These are phyloP conservation scores for Cartodere bifasciata DNA, from an alignment of 2,888 invertebrate species.

Conservation along the genomic window DNA sequence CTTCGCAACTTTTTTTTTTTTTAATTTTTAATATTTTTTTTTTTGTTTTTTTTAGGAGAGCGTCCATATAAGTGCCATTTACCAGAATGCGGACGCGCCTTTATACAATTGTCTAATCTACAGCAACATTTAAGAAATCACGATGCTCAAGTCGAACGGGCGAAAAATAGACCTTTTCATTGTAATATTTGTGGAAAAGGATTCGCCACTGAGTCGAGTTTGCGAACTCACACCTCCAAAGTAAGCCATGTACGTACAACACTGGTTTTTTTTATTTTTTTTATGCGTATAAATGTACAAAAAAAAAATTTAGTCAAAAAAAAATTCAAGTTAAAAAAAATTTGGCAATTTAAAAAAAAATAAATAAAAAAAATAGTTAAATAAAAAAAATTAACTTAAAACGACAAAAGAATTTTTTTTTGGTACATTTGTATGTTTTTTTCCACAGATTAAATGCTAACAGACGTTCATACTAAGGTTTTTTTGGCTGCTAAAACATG, in stretches of 20 bases:
- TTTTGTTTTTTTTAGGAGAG: slow-evolving; percentile 59
- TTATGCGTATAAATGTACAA: slow-evolving; percentile 14
- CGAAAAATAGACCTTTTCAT: slow-evolving; percentile 90
- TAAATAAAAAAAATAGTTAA: no score
- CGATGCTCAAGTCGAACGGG: slow-evolving; percentile 88
- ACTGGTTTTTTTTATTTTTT: slow-evolving; percentile 24
- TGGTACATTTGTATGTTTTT: no score
- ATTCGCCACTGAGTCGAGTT: slow-evolving; percentile 90
- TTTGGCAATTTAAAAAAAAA: no score
- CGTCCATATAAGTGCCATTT: slow-evolving; percentile 94
- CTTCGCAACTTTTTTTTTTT: neutral
- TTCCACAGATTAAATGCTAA: no score
- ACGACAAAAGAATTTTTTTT: no score
- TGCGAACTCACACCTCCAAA: slow-evolving; percentile 93
- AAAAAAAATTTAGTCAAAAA: no score
- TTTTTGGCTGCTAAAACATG: no score
- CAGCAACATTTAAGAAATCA: slow-evolving; percentile 94
- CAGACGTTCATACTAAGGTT: no score
- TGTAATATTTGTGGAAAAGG: slow-evolving; percentile 95
- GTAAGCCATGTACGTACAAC: slow-evolving; percentile 64
- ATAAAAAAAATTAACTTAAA: no score
- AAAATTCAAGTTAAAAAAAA: no score
- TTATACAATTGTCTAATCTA: slow-evolving; percentile 91
- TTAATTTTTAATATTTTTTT: no score
- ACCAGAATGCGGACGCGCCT: slow-evolving; percentile 89